Base-by-base conservation (phyloP, 2,797 vertebrate genomes). In the Poecilia velifera region DNA sequence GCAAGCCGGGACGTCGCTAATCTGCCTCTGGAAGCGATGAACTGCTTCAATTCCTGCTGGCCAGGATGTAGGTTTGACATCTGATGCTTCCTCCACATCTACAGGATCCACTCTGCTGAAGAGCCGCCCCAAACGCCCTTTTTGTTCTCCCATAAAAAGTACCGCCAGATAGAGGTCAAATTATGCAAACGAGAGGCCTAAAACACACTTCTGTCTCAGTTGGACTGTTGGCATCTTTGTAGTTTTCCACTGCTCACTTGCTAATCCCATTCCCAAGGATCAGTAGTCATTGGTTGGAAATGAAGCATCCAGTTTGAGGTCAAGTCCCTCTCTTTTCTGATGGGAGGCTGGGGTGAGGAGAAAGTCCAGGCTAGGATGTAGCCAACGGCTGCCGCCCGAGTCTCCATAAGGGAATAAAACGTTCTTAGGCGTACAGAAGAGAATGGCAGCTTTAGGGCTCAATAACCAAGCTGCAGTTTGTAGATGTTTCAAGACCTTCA, bases 31-130 rank as follows among this genome's bases (percentile, higher is more conserved):
- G 84, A 85, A 85, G 76, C 74, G 75, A 87, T 47, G 81, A 85
- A 92, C 91, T 81, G 80, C 78, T 90, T 80, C 87, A 81, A 90
- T 83, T 95, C 94, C 95, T 95, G 95, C 95, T 93, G 95, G 95
- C 34, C 94, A 87, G 95, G 94, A 95, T 89, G 80, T 83, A 87
- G 79, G 86, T 88, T 88, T 88, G 76, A 90, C 79, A 81, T 77
- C 71, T 71, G 77, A 86, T 76, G 72, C 73, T 82, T 74, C 34
- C 28, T 77, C 76, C 2, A 13, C 85, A 80, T 81, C 80, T 0
- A 0, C 72, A 66, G 77, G 66, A 78, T 80, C 77, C 53, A 64
- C 47, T 82, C 83, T 66, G 73, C 66, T 73, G 81, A 83, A 43
- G 79, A 76, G 57, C 64, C 3, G 51, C 22, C 51, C 51, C 51